A percentile compares a stretch with the other conserved stretches of the same genome.
Conservation (phyloP, 1,140 invertebrate genomes). For the Trichogramma pretiosum region DNA sequence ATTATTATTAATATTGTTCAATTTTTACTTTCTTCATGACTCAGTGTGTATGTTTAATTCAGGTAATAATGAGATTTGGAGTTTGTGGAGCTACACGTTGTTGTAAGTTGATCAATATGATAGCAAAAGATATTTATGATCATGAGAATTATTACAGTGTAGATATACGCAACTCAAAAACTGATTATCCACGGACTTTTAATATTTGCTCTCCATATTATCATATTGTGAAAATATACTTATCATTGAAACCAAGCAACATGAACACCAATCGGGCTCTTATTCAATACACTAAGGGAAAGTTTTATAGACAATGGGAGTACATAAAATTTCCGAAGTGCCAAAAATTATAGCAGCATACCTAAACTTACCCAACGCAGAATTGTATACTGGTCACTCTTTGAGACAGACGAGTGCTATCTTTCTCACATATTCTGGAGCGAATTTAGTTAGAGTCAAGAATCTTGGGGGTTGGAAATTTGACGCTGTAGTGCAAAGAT, state of each 20-base stretch:
- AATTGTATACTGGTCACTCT: constrained; percentile 16
- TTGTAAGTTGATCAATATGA: no score
- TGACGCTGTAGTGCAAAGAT: background rate
- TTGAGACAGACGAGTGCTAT: constrained; percentile 2
- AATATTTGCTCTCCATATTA: no score
- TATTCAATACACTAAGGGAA: no score
- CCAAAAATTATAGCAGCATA: constrained; percentile 14
- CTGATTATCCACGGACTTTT: no score
- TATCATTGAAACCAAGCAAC: background rate
- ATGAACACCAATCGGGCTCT: background rate
- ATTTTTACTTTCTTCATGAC: no score
- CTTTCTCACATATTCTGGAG: background rate
- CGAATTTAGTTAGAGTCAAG: background rate
- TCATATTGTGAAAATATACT: background rate
- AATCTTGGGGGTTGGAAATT: constrained; percentile 2
- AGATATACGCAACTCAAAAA: no score
- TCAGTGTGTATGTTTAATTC: no score
- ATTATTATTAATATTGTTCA: no score
- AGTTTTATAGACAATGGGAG: background rate
- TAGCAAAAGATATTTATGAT: no score
- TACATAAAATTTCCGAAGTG: constrained; percentile 14
- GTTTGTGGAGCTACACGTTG: no score
- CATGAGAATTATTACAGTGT: no score
- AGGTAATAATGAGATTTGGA: no score
- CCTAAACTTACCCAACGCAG: constrained; percentile 8